Conservation (phyloP, 1,140 invertebrate species). For the Zaprionus davidi region DNA sequence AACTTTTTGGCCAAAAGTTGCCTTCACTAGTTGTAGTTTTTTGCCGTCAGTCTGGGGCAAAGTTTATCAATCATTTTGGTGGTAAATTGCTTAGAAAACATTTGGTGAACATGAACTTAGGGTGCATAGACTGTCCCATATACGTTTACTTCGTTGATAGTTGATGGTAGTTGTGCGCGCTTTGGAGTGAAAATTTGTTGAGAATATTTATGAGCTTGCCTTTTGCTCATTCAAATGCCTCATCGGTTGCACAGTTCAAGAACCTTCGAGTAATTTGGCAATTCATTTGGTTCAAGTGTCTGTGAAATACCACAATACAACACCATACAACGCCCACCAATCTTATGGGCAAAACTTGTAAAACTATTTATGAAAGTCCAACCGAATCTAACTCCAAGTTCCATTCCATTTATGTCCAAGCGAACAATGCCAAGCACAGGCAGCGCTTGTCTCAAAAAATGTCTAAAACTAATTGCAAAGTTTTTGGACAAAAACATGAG, state of each 20-base stretch:
- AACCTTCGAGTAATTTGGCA: conserved; percentile 63
- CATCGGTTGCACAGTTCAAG: conserved; percentile 45
- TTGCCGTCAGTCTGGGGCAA: conserved; percentile 46
- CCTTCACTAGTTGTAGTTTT: conserved; percentile 41
- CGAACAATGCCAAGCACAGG: conserved; percentile 14
- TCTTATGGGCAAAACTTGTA: conserved; percentile 49
- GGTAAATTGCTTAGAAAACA: conserved; percentile 83
- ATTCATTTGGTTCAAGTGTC: conserved; percentile 66
- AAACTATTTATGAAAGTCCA: conserved; percentile 69
- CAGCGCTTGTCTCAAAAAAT: conserved; percentile 41
- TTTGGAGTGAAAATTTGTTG: neutral
- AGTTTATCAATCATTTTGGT: conserved; percentile 84
- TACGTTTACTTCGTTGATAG: neutral
- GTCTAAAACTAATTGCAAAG: conserved; percentile 65
- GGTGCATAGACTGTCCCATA: neutral
- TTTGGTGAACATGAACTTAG: conserved; percentile 53
- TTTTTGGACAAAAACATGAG: conserved; percentile 46
- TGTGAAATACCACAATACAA: conserved; percentile 59
- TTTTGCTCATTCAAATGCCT: conserved; percentile 25
- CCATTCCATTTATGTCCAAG: conserved; percentile 1
- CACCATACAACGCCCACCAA: conserved; percentile 23
- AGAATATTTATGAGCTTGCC: conserved; percentile 33
- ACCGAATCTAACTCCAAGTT: conserved; percentile 20
- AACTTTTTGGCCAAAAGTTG: conserved; percentile 54
- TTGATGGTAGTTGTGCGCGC: neutral